Evolutionary conservation across 2,113 vertebrate genomes (phyloP), one percentile per base, ranked within the genome.

Genomic region (Rhizomys pruinosus): DNA sequence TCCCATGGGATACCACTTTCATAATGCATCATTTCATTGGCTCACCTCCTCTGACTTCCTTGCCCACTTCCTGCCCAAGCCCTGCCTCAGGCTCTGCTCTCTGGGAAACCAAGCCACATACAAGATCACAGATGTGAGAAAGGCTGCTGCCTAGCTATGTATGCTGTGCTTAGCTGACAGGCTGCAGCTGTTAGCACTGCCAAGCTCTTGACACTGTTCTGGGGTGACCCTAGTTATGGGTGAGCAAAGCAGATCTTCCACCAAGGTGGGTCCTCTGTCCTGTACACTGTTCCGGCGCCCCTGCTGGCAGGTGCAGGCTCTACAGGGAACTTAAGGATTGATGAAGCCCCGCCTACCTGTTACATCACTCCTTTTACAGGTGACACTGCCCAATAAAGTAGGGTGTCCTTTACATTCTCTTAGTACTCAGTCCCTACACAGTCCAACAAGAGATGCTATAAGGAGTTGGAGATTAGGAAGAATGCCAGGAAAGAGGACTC

Each of bases 291-390:
- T 66, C 68, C 8, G 42, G 76, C 2, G 12, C 10, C 84, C 47
- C 16, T 29, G 34, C 61, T 2, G 37, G 89, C 1, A 0, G 15
- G 7, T n/a, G 10, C 32, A 23, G 34, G 52, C 19, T 69, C 47
- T 91, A 52, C 68, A 0, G 13, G 16, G 19, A 0, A 1, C 16
- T 20, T 2, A 11, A 34, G 64, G 59, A 29, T 15, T 1, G 8
- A 5, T 3, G 10, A 3, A 7, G 34, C 13, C 25, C 37, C 1
- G 4, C 2, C 12, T 17, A 12, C 2, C 2, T 2, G 9, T 52
- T 27, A 7, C 27, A 12, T 76, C 37, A 27, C 22, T 34, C 77
- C 13, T 17, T 68, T 25, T 19, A 1, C 72, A 59, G 57, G 34
- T 15, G 74, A 71, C 10, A 22, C 1, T 17, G 3, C 22, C 27